Conservation (phyloP, 2,113 vertebrate genomes). For the Phaethon lepturus region DNA sequence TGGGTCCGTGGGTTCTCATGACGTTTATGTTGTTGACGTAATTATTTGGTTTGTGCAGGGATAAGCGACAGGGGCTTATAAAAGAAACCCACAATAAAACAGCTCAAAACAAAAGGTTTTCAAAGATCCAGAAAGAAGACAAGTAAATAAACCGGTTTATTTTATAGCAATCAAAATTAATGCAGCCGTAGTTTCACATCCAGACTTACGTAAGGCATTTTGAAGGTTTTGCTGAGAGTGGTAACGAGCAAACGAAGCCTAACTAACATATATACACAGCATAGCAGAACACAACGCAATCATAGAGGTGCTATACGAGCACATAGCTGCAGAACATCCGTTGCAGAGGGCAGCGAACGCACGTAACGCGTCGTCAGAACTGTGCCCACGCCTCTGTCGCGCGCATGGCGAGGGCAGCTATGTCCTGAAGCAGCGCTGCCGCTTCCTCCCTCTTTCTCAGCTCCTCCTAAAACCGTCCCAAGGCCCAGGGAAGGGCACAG, state of each 20-base stretch:
- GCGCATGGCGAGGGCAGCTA: fast-evolving
- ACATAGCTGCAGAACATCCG: neutral
- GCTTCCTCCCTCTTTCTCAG: fast-evolving
- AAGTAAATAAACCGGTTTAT: neutral
- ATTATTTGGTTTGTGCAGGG: too few relatives aligned
- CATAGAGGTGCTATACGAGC: fast-evolving
- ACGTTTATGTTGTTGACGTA: neutral
- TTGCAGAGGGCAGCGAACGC: fast-evolving
- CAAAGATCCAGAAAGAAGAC: neutral
- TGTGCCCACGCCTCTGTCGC: neutral
- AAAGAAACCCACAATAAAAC: neutral
- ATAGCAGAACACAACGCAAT: neutral
- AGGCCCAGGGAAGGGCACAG: neutral
- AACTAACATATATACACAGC: neutral
- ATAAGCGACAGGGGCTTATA: neutral
- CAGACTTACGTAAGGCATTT: neutral
- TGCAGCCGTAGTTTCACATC: neutral
- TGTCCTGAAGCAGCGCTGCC: neutral
- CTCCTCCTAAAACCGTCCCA: neutral
- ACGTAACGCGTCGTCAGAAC: neutral
- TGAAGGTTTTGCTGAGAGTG: neutral
- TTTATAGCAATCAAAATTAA: neutral
- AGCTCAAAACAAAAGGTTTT: neutral
- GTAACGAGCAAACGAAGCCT: neutral
- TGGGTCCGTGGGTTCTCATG: neutral